A percentile compares a stretch with the other conserved stretches of the same genome.
These are phyloP conservation scores for Tyrophagus putrescentiae DNA, from an alignment of 1,140 invertebrate species.

Conservation along the genomic window DNA sequence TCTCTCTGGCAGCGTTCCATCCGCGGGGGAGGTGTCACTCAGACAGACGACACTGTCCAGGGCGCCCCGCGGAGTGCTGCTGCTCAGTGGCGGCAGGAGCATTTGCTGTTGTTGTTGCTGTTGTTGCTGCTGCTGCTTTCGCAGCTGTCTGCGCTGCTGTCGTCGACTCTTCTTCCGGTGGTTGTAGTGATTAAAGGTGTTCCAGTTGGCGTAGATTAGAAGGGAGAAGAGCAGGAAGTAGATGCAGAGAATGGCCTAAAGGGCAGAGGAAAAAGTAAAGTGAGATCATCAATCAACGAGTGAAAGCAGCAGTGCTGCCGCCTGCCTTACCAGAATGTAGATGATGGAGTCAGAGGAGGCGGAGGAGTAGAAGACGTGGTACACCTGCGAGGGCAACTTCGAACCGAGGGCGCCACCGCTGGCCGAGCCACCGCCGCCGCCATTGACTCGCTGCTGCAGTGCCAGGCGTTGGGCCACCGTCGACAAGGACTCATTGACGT, in stretches of 20 bases:
- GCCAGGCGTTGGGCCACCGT: background rate
- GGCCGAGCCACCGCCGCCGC: too few relatives aligned
- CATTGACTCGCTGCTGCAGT: too few relatives aligned
- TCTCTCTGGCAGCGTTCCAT: background rate
- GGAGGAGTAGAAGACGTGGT: constrained; percentile 8
- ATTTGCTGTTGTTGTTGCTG: background rate
- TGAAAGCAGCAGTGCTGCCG: too few relatives aligned
- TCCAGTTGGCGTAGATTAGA: constrained; percentile 14
- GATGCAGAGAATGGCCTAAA: constrained; percentile 11
- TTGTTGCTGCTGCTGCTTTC: background rate
- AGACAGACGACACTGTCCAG: background rate
- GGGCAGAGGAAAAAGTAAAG: background rate
- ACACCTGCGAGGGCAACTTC: background rate
- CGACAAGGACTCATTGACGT: background rate
- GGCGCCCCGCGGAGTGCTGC: background rate
- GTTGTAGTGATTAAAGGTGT: background rate
- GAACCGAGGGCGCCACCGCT: background rate
- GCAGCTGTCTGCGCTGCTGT: background rate
- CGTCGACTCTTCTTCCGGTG: background rate
- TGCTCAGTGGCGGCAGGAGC: background rate
- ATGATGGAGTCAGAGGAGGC: constrained; percentile 8
- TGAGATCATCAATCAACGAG: too few relatives aligned
- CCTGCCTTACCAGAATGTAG: constrained; percentile 12
- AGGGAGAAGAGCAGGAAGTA: constrained; percentile 13
- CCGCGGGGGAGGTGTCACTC: background rate